A percentile compares a stretch with the other conserved stretches of the same genome.
Evolutionary conservation across 2,113 vertebrate species (phyloP).

Genomic region (Parus major): DNA sequence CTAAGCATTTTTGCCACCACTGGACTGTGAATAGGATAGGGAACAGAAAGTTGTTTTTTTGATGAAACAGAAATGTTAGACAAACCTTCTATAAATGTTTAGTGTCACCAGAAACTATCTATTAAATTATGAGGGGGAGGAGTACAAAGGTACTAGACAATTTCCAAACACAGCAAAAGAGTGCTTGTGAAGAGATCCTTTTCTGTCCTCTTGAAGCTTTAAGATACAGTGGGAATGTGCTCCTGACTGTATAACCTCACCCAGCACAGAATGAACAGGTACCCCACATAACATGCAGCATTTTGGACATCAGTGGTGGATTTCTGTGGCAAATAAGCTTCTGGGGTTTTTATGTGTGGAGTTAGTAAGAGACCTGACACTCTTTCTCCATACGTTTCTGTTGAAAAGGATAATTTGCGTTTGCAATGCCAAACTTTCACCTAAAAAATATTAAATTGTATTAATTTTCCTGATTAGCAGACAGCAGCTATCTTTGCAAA

Average conservation of each 20-base stretch:
- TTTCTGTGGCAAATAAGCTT: neutral
- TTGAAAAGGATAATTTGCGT: neutral
- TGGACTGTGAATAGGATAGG: neutral
- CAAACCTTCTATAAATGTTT: neutral
- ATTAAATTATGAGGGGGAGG: neutral
- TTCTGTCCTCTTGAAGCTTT: neutral
- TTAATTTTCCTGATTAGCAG: neutral
- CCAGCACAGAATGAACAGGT: neutral
- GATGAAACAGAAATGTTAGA: neutral
- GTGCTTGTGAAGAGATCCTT: neutral
- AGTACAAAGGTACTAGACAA: neutral
- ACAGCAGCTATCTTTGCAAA: neutral
- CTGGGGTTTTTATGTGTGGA: neutral
- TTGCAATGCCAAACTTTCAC: neutral
- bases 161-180: neutral
- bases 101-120: neutral
- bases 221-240: fast-evolving
- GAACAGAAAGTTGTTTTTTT: neutral
- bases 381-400: neutral
- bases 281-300: fast-evolving
- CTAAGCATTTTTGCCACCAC: neutral
- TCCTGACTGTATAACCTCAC: neutral
- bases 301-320: neutral
- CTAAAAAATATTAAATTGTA: neutral
- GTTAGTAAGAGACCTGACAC: neutral